These are phyloP conservation scores for Cyclina sinensis DNA, from an alignment of 1,140 invertebrate genomes.

Conservation along the genomic window DNA sequence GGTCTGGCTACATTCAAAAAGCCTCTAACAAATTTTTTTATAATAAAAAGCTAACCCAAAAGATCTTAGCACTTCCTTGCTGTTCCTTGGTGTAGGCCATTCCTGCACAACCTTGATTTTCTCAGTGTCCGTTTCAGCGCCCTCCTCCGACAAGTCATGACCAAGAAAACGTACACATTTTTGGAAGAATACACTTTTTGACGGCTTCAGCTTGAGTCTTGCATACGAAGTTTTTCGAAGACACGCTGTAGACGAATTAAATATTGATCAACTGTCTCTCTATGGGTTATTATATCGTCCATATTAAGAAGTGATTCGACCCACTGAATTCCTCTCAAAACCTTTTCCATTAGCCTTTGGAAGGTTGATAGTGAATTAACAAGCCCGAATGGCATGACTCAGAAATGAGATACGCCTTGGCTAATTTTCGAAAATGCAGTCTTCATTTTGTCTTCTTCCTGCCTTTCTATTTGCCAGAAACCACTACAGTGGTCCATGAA, in stretches of 20 bases:
- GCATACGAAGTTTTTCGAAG: constrained; percentile 6
- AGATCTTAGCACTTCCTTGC: background rate
- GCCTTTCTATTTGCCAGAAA: constrained; percentile 40
- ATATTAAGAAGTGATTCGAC: constrained; percentile 14
- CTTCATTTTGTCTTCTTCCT: too few species aligned
- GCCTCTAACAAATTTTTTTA: too few species aligned
- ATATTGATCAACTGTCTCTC: background rate
- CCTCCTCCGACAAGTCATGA: background rate
- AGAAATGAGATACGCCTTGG: background rate
- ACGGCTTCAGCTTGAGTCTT: constrained; percentile 5
- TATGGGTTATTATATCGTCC: constrained; percentile 19
- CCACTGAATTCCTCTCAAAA: too few species aligned
- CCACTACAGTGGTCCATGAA: background rate
- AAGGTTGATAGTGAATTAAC: background rate
- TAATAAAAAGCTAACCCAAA: too few species aligned
- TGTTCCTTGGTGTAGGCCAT: background rate
- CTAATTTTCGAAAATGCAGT: background rate
- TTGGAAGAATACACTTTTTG: constrained; percentile 11
- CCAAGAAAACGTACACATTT: background rate
- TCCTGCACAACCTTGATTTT: background rate
- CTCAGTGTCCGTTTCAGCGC: background rate
- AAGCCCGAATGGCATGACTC: constrained; percentile 23
- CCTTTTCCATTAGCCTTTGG: background rate
- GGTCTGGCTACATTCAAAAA: too few species aligned
- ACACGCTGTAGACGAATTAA: constrained; percentile 8